These are phyloP conservation scores for Herpetotheres cachinnans DNA, from an alignment of 2,113 vertebrate species.

Conservation along the genomic window DNA sequence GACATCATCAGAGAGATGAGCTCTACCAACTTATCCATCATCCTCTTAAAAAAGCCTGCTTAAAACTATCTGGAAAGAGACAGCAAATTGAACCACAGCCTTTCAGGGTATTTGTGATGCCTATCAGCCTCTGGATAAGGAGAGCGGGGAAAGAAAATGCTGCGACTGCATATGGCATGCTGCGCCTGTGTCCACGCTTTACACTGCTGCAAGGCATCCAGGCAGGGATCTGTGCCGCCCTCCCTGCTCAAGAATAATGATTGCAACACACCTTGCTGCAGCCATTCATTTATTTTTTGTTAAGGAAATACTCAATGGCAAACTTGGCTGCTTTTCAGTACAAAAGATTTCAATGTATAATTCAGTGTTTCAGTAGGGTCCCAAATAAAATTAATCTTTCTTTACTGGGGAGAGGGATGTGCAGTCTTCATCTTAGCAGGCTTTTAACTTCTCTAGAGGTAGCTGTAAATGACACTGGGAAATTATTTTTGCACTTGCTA, in stretches of 20 bases:
- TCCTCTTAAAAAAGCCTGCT: background rate
- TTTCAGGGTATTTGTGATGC: background rate
- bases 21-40: background rate
- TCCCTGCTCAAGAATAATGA: background rate
- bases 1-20: background rate
- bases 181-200: background rate
- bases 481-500: background rate
- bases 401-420: background rate
- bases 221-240: background rate
- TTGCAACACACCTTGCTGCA: background rate
- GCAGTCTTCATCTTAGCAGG: background rate
- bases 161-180: accelerated
- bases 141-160: background rate
- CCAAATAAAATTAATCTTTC: background rate
- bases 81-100: background rate
- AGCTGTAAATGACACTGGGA: background rate
- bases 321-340: background rate
- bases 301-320: background rate
- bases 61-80: background rate
- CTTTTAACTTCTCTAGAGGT: background rate
- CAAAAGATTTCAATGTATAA: background rate
- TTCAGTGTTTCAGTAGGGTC: background rate
- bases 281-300: background rate
- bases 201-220: accelerated
- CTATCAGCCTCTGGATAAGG: background rate